These are phyloP conservation scores for Haemorhous mexicanus DNA, from an alignment of 2,113 vertebrate species.

Conservation along the genomic window DNA sequence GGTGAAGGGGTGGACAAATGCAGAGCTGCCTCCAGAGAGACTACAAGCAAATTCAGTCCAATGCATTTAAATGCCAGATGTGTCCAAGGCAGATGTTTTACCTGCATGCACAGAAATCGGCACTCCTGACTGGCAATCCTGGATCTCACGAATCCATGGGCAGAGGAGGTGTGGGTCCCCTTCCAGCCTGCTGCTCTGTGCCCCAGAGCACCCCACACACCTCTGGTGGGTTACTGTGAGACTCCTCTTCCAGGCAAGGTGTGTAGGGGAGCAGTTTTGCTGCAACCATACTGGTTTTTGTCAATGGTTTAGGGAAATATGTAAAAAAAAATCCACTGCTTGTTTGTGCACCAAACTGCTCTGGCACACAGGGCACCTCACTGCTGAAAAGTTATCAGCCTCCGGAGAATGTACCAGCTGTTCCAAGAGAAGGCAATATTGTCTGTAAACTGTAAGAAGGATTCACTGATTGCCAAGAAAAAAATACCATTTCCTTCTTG, in stretches of 20 bases:
- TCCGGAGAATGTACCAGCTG: not conserved
- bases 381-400: not conserved
- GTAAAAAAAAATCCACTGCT: not conserved
- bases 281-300: not conserved
- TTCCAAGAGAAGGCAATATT: not conserved
- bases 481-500: not conserved
- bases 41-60: not conserved
- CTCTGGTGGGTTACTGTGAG: not conserved
- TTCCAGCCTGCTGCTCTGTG: rapidly evolving
- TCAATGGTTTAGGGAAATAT: not conserved
- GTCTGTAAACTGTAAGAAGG: not conserved
- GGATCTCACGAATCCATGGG: rapidly evolving
- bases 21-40: not conserved
- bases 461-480: not conserved
- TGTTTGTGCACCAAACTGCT: not conserved
- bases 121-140: not conserved
- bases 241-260: not conserved
- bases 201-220: not conserved
- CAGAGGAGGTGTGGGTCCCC: not conserved
- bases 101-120: rapidly evolving
- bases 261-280: rapidly evolving
- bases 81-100: not conserved
- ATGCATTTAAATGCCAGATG: not conserved
- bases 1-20: not conserved
- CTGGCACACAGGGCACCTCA: not conserved